Percentiles rank a stretch among this genome's conserved stretches.
Conservation (phyloP, 2,113 vertebrate genomes). For the Lophotis ruficrista region DNA sequence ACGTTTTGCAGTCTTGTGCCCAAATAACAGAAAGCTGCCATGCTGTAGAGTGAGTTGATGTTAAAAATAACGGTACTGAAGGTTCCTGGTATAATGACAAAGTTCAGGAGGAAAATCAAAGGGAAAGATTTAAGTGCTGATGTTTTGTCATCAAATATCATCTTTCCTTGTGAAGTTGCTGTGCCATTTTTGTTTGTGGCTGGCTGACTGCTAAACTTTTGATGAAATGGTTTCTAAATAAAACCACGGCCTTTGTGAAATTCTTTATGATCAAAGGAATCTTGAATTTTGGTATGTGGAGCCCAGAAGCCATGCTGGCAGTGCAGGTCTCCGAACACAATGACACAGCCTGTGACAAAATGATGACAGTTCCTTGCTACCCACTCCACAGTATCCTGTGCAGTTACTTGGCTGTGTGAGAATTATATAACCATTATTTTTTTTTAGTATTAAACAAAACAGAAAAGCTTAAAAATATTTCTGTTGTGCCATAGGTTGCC, state of each 20-base stretch:
- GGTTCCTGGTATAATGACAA: neutral
- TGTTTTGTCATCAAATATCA: neutral
- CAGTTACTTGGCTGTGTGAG: neutral
- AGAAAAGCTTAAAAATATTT: neutral
- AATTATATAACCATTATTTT: neutral
- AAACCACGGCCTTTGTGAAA: neutral
- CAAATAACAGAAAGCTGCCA: neutral
- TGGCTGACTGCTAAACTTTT: neutral
- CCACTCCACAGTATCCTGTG: neutral
- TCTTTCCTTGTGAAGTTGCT: neutral
- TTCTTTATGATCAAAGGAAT: neutral
- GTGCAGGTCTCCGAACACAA: neutral
- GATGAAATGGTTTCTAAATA: neutral
- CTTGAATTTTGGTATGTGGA: neutral
- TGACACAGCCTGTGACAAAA: neutral
- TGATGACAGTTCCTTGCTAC: neutral
- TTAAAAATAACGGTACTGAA: neutral
- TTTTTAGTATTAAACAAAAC: neutral
- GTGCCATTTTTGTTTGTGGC: neutral
- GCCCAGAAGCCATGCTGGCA: neutral
- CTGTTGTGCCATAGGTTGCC: neutral
- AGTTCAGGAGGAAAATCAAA: neutral
- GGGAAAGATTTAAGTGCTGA: neutral
- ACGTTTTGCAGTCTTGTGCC: neutral
- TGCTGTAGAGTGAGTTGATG: neutral